phyloP scores from a whole-genome alignment of 2,888 invertebrate species.

The Halocaridina rubra region DNA sequence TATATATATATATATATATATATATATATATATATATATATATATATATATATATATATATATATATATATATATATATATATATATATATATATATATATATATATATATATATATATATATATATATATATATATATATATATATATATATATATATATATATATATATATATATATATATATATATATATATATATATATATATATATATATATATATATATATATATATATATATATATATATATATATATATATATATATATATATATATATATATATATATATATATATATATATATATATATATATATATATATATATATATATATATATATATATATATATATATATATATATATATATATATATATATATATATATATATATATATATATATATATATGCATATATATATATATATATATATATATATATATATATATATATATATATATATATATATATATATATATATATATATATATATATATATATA shows the following conservation, averaged over 20 bases:
- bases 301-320: not conserved
- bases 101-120: not conserved
- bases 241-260: not conserved
- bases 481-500: not conserved
- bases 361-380: not conserved
- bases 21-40: not conserved
- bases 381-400: not conserved
- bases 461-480: not conserved
- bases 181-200: not conserved
- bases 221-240: not conserved
- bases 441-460: not conserved
- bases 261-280: not conserved
- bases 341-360: not conserved
- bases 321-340: not conserved
- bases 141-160: not conserved
- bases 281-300: not conserved
- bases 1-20: not conserved
- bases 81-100: not conserved
- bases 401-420: not conserved
- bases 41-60: constrained; percentile 1
- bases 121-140: not conserved
- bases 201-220: not conserved
- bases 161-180: not conserved
- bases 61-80: not conserved
- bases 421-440: not conserved